Evolutionary conservation across 1,140 invertebrate genomes (phyloP).

Genomic region (Chironomus tepperi): DNA sequence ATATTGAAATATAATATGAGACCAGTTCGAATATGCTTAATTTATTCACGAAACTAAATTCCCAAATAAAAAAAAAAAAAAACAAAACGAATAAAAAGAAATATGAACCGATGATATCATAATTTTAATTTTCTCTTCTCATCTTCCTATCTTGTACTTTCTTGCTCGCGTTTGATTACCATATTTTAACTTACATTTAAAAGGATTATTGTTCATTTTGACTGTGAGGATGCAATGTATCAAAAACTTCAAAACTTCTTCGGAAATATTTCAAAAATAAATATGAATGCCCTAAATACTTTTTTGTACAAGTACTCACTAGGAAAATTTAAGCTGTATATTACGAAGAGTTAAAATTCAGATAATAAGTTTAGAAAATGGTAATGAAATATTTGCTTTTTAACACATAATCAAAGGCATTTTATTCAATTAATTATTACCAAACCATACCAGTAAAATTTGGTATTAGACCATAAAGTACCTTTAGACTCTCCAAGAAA

Average conservation of each 20-base stretch:
- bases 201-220: neutral
- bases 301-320: neutral
- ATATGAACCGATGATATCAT: slow-evolving; percentile 8
- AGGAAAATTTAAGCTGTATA: too few species aligned
- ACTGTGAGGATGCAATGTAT: neutral
- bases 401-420: too few species aligned
- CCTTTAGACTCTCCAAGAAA: too few species aligned
- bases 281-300: neutral
- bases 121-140: slow-evolving; percentile 1
- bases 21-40: neutral
- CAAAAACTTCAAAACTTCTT: neutral
- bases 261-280: neutral
- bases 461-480: too few species aligned
- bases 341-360: too few species aligned
- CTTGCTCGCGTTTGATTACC: too few species aligned
- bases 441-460: too few species aligned
- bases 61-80: neutral
- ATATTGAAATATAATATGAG: slow-evolving; percentile 14
- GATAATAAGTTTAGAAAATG: too few species aligned
- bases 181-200: too few species aligned
- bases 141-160: neutral
- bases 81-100: neutral
- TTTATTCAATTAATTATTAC: too few species aligned
- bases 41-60: neutral
- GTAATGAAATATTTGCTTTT: too few species aligned